Evolutionary conservation across 2,797 vertebrate genomes (phyloP), one percentile per base, ranked within the genome.

Genomic region (Todus mexicanus): DNA sequence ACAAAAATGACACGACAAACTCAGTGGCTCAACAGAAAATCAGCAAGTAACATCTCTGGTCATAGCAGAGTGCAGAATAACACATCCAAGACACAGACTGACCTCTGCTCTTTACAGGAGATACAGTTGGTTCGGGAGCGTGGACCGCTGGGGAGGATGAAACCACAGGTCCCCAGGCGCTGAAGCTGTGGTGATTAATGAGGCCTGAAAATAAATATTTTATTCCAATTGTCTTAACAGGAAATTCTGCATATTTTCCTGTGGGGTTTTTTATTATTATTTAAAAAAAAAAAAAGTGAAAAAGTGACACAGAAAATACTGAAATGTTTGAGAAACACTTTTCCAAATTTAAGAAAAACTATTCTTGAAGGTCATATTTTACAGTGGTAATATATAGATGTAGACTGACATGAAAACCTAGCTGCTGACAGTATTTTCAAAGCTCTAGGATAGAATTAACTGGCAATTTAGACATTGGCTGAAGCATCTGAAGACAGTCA

Each of bases 141-240:
- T 74, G 75, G 48, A 77, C n/a, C 21, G 1, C 87, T 77, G 47
- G 42, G 75, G 38, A 95, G 69, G 61, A 83, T 38, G 68, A 94
- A 95, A 89, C 91, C 69, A 89, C 91, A 94, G 75, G 68, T 82
- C 60, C 51, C 75, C 48, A 84, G 40, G n/a, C 60, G 90, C 40
- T 57, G 75, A 76, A 90, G 71, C 19, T 74, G 53, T 59, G 88
- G 78, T 87, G 84, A 95, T 87, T 93, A 87, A 89, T 53, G 53
- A 80, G 48, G 51, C n/a, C 63, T 47, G 29, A 68, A 92, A 84
- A 87, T 6, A 92, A 75, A 77, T 80, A 61, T 43, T 83, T 89
- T 80, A 47, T 80, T 92, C 45, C 25, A 4, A 21, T 80, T 89
- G 90, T 90, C 90, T 71, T 81, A 82, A 73, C 60, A 89, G 81